Evolutionary conservation across 2,113 vertebrate genomes (phyloP).

Genomic region (Corapipo altera): DNA sequence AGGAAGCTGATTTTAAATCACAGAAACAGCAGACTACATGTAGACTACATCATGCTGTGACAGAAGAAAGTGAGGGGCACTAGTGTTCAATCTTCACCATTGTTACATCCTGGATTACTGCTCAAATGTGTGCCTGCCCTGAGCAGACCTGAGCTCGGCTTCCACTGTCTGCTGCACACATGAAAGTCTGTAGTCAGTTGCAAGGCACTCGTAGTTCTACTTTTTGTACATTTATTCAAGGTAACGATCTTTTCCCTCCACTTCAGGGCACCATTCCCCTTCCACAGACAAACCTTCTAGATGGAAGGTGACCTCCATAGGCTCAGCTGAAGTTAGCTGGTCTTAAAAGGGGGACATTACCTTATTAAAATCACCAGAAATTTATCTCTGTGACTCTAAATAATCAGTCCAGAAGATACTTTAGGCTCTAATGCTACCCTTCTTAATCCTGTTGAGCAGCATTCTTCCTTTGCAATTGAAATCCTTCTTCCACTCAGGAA

Average conservation of each 20-base stretch:
- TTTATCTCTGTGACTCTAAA: neutral
- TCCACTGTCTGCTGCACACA: neutral
- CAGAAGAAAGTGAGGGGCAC: neutral
- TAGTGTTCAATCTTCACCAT: neutral
- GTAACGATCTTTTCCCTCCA: neutral
- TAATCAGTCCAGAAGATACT: neutral
- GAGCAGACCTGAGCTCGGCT: neutral
- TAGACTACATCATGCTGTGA: neutral
- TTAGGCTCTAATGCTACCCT: neutral
- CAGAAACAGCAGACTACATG: neutral
- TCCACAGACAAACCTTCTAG: neutral
- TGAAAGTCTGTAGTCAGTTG: neutral
- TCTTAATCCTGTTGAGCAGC: neutral
- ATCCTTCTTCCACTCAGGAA: neutral
- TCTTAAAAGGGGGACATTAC: neutral
- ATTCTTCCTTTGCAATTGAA: neutral
- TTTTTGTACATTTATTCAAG: neutral
- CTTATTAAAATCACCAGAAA: neutral
- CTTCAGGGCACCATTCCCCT: neutral
- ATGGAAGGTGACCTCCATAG: neutral
- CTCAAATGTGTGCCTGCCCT: neutral
- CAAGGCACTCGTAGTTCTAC: neutral
- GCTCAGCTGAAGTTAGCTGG: neutral
- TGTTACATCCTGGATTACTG: neutral
- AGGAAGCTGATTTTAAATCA: slow-evolving; percentile 14